These are phyloP conservation scores for Cantharis flavilabris DNA, from an alignment of 2,888 invertebrate species.

Conservation along the genomic window DNA sequence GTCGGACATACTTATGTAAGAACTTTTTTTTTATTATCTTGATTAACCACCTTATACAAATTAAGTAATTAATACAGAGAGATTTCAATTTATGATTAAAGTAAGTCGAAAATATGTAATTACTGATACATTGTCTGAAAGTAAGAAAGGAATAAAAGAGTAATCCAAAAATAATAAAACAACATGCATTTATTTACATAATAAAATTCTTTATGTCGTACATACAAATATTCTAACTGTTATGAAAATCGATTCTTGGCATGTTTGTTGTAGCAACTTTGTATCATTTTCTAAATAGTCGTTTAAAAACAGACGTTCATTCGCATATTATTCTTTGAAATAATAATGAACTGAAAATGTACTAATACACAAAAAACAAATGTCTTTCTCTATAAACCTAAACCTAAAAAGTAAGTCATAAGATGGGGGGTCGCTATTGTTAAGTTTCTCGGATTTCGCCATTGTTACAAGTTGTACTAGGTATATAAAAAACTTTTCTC, in stretches of 20 bases:
- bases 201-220: not conserved
- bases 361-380: not conserved
- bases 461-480: slow-evolving; percentile 22
- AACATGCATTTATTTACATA: not conserved
- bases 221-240: not conserved
- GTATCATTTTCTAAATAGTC: not conserved
- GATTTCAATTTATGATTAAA: not conserved
- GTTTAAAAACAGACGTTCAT: not conserved
- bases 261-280: not conserved
- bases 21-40: too few relatives aligned
- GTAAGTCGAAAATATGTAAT: not conserved
- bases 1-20: too few relatives aligned
- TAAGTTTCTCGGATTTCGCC: slow-evolving; percentile 16
- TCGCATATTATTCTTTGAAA: not conserved
- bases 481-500: slow-evolving; percentile 24
- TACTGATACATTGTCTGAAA: not conserved
- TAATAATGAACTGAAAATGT: not conserved
- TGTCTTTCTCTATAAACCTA: slow-evolving; percentile 10
- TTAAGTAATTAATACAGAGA: not conserved
- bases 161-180: not conserved
- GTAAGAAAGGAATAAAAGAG: not conserved
- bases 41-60: too few relatives aligned
- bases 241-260: not conserved
- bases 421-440: slow-evolving; percentile 18
- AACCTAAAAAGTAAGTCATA: slow-evolving; percentile 9